Conservation (phyloP, 2,797 vertebrate genomes). For the Octomys mimax region DNA sequence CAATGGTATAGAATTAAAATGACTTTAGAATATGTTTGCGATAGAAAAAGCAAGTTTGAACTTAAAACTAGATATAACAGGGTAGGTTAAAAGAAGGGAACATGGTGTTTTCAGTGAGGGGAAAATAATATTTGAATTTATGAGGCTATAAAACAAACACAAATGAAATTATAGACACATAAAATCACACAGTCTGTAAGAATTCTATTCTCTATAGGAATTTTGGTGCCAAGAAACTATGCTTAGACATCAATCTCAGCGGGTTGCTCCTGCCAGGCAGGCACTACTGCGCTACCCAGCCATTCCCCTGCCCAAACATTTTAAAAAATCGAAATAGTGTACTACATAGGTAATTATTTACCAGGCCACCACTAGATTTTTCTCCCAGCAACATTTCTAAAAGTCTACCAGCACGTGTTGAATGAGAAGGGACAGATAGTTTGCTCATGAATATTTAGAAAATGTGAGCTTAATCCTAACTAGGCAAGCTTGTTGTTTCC, state of each 20-base stretch:
- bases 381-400: not conserved
- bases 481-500: not conserved
- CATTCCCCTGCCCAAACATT: no score
- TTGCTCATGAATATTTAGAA: conserved; percentile 48
- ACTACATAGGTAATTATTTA: not conserved
- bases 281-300: no score
- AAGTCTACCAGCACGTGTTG: not conserved
- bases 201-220: not conserved
- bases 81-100: not conserved
- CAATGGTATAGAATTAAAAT: not conserved
- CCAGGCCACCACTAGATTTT: not conserved
- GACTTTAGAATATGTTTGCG: not conserved
- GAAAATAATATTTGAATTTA: not conserved
- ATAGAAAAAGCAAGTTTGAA: not conserved
- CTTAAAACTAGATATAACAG: not conserved
- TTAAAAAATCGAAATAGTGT: not conserved
- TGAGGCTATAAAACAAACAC: not conserved
- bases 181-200: not conserved
- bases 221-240: not conserved
- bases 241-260: not conserved
- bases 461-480: not conserved
- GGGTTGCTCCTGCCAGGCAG: no score
- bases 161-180: not conserved
- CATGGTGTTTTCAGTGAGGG: not conserved
- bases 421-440: not conserved